These are phyloP conservation scores for Callopanchax toddi DNA, from an alignment of 2,113 vertebrate species.

Conservation along the genomic window DNA sequence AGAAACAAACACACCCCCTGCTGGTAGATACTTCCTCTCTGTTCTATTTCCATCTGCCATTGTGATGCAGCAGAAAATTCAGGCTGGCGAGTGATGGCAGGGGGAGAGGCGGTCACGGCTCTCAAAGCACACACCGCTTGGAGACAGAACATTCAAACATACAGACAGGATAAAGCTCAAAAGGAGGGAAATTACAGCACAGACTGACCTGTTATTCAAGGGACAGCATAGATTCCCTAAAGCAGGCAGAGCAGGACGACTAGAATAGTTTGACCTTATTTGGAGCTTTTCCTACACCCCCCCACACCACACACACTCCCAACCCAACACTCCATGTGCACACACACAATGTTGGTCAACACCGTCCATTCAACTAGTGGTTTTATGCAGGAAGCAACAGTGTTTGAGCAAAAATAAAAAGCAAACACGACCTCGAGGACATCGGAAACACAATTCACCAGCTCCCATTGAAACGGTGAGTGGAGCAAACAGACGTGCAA, in stretches of 20 bases:
- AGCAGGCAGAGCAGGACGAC: constrained; percentile 27
- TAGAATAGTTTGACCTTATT: constrained; percentile 83
- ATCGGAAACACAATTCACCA: constrained; percentile 19
- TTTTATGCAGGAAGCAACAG: constrained; percentile 17
- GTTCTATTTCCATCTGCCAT: constrained; percentile 81
- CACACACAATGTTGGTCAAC: constrained; percentile 23
- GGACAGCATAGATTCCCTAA: constrained; percentile 17
- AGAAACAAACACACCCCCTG: background rate
- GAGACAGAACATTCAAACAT: constrained; percentile 11
- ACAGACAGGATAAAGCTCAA: background rate
- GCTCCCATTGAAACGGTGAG: constrained; percentile 33
- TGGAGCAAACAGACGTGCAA: constrained; percentile 38
- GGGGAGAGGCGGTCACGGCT: constrained; percentile 6
- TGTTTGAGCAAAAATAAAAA: constrained; percentile 36
- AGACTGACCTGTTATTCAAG: constrained; percentile 1
- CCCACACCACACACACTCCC: background rate
- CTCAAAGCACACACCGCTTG: constrained; percentile 46
- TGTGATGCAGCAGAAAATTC: constrained; percentile 71
- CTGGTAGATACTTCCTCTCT: constrained; percentile 67
- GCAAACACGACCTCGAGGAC: constrained; percentile 40
- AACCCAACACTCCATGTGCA: constrained; percentile 14
- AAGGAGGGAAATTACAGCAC: background rate
- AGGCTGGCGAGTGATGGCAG: constrained; percentile 28
- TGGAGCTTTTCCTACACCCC: constrained; percentile 67
- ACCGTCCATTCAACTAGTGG: background rate